A percentile compares a stretch with the other conserved stretches of the same genome.
These are phyloP conservation scores for Pachydiplax longipennis DNA, from an alignment of 2,888 invertebrate genomes.

Conservation along the genomic window DNA sequence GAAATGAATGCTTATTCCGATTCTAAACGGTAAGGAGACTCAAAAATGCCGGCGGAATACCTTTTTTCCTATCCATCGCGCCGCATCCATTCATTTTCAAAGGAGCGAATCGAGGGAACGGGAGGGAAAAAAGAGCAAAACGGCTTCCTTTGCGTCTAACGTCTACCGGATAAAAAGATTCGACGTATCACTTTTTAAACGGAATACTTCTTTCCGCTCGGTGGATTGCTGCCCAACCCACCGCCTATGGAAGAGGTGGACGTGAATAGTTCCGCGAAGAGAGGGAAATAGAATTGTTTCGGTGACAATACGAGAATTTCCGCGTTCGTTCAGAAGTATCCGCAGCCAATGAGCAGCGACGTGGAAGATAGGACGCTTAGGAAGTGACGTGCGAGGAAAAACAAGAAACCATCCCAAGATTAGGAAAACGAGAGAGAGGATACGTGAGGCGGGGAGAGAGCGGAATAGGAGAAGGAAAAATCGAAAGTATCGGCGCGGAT, in stretches of 20 bases:
- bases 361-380: neutral
- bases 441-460: neutral
- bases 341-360: neutral
- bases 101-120: neutral
- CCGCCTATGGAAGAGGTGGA: neutral
- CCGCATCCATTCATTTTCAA: neutral
- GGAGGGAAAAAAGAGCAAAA: neutral
- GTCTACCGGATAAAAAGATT: neutral
- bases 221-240: neutral
- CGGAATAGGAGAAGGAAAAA: neutral
- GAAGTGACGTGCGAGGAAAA: neutral
- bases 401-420: neutral
- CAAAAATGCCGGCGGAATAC: neutral
- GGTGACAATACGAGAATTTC: neutral
- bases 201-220: neutral
- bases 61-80: neutral
- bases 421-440: neutral
- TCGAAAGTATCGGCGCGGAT: slow-evolving; percentile 24
- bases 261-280: neutral
- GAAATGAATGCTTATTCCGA: neutral
- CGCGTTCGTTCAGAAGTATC: neutral
- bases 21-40: neutral
- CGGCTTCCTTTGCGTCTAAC: neutral
- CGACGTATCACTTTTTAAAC: neutral
- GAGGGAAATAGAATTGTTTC: neutral